Evolutionary conservation across 2,888 invertebrate species (phyloP).

Genomic region (Zootermopsis nevadensis): DNA sequence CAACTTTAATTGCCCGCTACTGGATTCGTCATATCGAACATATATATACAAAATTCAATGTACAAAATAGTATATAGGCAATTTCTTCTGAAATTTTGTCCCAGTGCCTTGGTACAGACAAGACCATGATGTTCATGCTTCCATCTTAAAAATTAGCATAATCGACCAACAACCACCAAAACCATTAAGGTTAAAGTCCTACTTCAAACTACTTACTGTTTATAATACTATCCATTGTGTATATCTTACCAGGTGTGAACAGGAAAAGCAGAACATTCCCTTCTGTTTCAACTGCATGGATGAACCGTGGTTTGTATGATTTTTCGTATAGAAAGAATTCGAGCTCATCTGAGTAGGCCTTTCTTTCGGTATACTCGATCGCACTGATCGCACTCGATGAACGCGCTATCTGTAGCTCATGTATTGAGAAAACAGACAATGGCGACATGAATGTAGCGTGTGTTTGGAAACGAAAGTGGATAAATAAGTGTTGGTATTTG

Average conservation of each 20-base stretch:
- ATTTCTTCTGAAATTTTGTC: too few species aligned
- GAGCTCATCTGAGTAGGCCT: neutral
- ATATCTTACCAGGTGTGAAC: neutral
- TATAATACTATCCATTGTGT: too few species aligned
- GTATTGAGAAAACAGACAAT: conserved; percentile 51
- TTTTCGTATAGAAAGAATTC: neutral
- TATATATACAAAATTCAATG: too few species aligned
- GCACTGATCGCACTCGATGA: conserved; percentile 26
- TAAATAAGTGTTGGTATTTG: conserved; percentile 46
- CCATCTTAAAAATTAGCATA: too few species aligned
- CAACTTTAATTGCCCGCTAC: too few species aligned
- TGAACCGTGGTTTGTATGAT: neutral
- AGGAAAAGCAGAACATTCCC: neutral
- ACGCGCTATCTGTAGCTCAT: conserved; percentile 49
- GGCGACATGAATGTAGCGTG: conserved; percentile 56
- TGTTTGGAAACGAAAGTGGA: conserved; percentile 53
- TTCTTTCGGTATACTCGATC: neutral
- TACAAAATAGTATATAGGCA: too few species aligned
- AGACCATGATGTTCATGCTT: too few species aligned
- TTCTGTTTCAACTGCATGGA: neutral
- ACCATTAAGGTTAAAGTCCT: too few species aligned
- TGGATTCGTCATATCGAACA: too few species aligned
- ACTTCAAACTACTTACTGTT: too few species aligned
- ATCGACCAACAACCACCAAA: too few species aligned
- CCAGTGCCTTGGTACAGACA: too few species aligned